Evolutionary conservation across 2,888 invertebrate species (phyloP).

Genomic region (Frankliniella fusca): DNA sequence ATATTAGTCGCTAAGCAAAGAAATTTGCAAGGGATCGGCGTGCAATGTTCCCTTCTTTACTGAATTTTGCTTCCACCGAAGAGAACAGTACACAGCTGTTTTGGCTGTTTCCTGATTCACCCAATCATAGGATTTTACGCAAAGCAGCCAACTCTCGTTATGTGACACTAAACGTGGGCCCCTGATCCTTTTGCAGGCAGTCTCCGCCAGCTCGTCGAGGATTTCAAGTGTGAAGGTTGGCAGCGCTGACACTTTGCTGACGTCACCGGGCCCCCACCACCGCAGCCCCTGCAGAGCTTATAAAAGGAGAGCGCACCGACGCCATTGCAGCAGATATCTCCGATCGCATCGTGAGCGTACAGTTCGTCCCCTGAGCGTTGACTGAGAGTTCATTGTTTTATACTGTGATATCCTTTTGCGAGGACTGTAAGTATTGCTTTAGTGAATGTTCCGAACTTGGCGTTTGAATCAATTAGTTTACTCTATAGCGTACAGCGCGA

Average conservation of each 20-base stretch:
- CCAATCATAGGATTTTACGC: conserved; percentile 9
- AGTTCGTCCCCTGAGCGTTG: not conserved
- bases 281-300: not conserved
- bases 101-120: not conserved
- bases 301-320: not conserved
- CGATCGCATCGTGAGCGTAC: not conserved
- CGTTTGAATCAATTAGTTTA: not conserved
- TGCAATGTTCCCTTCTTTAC: not conserved
- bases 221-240: not conserved
- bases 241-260: not conserved
- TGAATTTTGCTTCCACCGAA: too few species aligned
- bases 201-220: not conserved
- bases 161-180: not conserved
- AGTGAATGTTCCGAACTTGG: not conserved
- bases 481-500: not conserved
- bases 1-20: not conserved
- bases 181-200: too few species aligned
- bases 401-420: not conserved
- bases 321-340: conserved; percentile 18
- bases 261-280: conserved; percentile 4
- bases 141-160: not conserved
- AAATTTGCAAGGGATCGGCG: not conserved
- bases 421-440: not conserved
- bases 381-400: not conserved
- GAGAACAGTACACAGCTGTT: not conserved